A percentile compares a stretch with the other conserved stretches of the same genome.
phyloP scores from a whole-genome alignment of 2,888 invertebrate species.

The Archips xylosteana region DNA sequence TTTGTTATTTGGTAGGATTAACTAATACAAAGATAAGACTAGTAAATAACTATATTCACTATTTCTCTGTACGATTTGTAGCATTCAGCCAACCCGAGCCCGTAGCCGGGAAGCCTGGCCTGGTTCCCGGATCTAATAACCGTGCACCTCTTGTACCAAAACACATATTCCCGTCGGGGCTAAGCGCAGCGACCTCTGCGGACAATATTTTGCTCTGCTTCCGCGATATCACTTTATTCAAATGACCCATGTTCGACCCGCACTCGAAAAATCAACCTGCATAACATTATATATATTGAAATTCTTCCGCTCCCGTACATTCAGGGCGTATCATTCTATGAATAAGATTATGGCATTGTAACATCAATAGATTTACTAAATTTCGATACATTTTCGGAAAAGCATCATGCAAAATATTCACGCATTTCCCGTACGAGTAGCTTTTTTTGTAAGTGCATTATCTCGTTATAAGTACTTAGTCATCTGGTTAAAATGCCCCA shows the following conservation, averaged over 20 bases:
- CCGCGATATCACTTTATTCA: constrained; percentile 83
- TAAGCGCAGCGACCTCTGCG: constrained; percentile 75
- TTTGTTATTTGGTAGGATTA: too few relatives aligned
- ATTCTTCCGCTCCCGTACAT: constrained; percentile 77
- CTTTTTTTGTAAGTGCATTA: too few relatives aligned
- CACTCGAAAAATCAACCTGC: constrained; percentile 83
- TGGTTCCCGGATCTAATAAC: constrained; percentile 72
- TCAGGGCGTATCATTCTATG: constrained; percentile 77
- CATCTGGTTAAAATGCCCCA: too few relatives aligned
- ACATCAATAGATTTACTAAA: constrained; percentile 20
- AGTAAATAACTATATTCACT: too few relatives aligned
- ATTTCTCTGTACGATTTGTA: constrained; percentile 2
- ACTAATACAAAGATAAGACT: too few relatives aligned
- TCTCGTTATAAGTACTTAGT: too few relatives aligned
- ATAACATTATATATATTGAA: constrained; percentile 84
- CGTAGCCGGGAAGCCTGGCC: background rate
- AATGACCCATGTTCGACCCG: constrained; percentile 80
- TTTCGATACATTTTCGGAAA: background rate
- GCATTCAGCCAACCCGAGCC: background rate
- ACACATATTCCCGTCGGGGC: constrained; percentile 69
- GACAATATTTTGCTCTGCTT: constrained; percentile 81
- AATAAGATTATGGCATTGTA: constrained; percentile 67
- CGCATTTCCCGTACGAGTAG: background rate
- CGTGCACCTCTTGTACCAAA: constrained; percentile 64
- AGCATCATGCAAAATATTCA: background rate